These are phyloP conservation scores for Yponomeuta cagnagella DNA, from an alignment of 2,888 invertebrate species.

Conservation along the genomic window DNA sequence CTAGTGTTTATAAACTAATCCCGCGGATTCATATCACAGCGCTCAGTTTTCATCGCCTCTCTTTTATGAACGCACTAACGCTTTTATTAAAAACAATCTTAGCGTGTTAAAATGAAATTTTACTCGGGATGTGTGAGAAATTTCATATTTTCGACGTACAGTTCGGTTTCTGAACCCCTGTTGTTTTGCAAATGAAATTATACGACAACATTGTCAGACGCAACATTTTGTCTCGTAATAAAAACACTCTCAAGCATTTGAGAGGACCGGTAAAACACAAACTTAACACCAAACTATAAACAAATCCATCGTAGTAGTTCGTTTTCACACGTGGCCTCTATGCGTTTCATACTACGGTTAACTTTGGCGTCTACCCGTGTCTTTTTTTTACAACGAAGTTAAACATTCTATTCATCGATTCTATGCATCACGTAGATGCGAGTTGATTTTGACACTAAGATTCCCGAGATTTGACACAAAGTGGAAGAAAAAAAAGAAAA, in stretches of 20 bases:
- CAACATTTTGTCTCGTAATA: background rate
- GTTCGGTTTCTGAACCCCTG: background rate
- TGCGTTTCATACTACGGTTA: no score
- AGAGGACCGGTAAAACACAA: no score
- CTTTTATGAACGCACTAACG: constrained; percentile 10
- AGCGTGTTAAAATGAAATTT: constrained; percentile 2
- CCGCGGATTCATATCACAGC: background rate
- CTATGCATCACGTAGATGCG: no score
- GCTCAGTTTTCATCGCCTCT: background rate
- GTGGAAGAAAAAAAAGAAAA: no score
- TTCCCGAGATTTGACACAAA: no score
- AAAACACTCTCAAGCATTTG: background rate
- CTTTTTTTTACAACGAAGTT: no score
- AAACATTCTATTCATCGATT: no score
- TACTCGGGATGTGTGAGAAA: background rate
- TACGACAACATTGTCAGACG: background rate
- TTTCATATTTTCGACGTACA: background rate
- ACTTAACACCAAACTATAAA: no score
- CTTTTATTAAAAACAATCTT: constrained; percentile 9
- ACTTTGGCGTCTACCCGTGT: no score
- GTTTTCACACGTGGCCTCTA: no score
- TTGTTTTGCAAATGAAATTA: background rate
- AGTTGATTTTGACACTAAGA: no score
- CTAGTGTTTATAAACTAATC: background rate
- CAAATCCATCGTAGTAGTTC: no score